These are phyloP conservation scores for Morinoia aosen DNA, from an alignment of 2,888 invertebrate species.

Conservation along the genomic window DNA sequence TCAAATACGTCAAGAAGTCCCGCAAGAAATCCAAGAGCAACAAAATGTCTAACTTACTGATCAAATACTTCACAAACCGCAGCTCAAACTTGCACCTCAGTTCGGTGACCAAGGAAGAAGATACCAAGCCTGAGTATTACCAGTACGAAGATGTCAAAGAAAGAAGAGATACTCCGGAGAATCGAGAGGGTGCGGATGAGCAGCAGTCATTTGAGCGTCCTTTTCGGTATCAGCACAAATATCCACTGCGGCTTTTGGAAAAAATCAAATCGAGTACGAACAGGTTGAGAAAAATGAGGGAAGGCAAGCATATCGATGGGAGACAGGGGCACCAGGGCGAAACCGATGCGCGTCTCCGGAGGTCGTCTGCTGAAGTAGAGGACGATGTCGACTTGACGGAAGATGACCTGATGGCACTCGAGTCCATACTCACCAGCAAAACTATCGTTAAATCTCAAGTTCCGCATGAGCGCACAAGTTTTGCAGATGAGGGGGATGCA, in stretches of 20 bases:
- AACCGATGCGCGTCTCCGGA: background rate
- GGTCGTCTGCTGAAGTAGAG: constrained; percentile 30
- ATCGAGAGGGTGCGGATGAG: background rate
- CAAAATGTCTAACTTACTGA: constrained; percentile 22
- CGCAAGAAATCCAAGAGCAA: constrained; percentile 38
- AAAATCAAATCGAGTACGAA: constrained; percentile 12
- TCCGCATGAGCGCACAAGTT: background rate
- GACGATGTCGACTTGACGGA: background rate
- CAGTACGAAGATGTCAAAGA: constrained; percentile 3
- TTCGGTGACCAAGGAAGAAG: constrained; percentile 44
- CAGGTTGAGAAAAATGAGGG: background rate
- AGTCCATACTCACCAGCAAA: background rate
- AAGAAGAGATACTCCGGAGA: background rate
- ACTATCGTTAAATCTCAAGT: background rate
- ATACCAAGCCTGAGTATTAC: background rate
- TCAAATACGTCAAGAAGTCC: constrained; percentile 49
- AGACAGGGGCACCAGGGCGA: background rate
- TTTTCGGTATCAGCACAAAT: constrained; percentile 35
- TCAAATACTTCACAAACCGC: constrained; percentile 46
- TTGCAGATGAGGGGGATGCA: background rate
- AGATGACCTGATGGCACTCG: constrained; percentile 13
- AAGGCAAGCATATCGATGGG: constrained; percentile 6
- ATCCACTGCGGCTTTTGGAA: constrained; percentile 25
- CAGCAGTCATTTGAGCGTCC: constrained; percentile 8
- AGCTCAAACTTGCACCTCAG: constrained; percentile 48